Evolutionary conservation across 2,797 vertebrate species (phyloP).

Genomic region (Malacoctenus gilli): DNA sequence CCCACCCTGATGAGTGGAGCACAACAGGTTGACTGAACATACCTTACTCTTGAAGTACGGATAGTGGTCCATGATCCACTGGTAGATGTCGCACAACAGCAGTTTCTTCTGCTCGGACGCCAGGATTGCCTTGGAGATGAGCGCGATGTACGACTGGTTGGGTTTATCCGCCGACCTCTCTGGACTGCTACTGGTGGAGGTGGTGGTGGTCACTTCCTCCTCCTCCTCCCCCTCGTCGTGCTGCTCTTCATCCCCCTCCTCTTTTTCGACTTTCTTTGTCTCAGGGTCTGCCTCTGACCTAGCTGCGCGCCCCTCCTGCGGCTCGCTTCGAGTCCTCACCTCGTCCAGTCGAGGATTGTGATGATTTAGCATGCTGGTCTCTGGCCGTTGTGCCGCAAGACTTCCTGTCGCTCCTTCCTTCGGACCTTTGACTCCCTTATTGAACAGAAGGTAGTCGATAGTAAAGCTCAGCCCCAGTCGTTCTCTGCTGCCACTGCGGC

Average conservation of each 20-base stretch:
- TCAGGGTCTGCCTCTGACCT: conserved; percentile 40
- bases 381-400: conserved; percentile 35
- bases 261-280: conserved; percentile 52
- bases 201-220: conserved; percentile 58
- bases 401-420: conserved; percentile 57
- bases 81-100: conserved; percentile 88
- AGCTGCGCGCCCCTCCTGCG: conserved; percentile 41
- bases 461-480: conserved; percentile 82
- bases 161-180: conserved; percentile 79
- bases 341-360: conserved; percentile 52
- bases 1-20: too few species aligned
- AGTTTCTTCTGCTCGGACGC: conserved; percentile 85
- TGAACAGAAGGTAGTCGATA: conserved; percentile 84
- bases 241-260: conserved; percentile 53
- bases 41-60: conserved; percentile 90
- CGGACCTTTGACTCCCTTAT: conserved; percentile 73
- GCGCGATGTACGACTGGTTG: conserved; percentile 85
- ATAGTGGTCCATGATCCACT: conserved; percentile 89
- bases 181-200: conserved; percentile 20
- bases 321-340: conserved; percentile 47
- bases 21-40: conserved; percentile 10
- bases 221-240: conserved; percentile 59
- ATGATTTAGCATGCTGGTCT: conserved; percentile 45
- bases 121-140: conserved; percentile 87
- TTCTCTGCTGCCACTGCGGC: conserved; percentile 56